These are phyloP conservation scores for Vesta saturnalis DNA, from an alignment of 2,888 invertebrate species.

Conservation along the genomic window DNA sequence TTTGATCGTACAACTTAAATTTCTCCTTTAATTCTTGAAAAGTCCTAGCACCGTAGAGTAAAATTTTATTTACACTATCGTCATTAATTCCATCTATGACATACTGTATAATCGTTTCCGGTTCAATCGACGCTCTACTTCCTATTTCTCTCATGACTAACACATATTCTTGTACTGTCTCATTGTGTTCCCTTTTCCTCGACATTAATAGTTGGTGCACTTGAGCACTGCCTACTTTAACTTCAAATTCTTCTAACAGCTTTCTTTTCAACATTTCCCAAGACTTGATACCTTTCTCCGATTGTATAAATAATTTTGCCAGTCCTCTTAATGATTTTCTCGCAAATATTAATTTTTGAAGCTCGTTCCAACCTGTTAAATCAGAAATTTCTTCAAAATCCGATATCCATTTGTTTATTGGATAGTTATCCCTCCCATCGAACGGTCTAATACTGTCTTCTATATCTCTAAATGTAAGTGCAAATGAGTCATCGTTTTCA, in stretches of 20 bases:
- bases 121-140: slow-evolving; percentile 51
- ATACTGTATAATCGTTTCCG: slow-evolving; percentile 54
- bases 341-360: slow-evolving; percentile 48
- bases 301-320: slow-evolving; percentile 47
- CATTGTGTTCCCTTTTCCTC: slow-evolving; percentile 51
- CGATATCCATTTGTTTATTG: slow-evolving; percentile 44
- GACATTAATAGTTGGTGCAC: slow-evolving; percentile 40
- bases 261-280: slow-evolving; percentile 42
- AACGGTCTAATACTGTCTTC: slow-evolving; percentile 45
- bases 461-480: slow-evolving; percentile 43
- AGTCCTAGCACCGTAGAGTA: slow-evolving; percentile 44
- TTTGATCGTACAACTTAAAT: slow-evolving; percentile 35
- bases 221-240: slow-evolving; percentile 40
- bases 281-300: slow-evolving; percentile 43
- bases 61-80: slow-evolving; percentile 39
- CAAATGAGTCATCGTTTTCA: too few relatives aligned
- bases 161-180: slow-evolving; percentile 56
- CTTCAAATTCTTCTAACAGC: slow-evolving; percentile 44
- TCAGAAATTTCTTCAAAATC: slow-evolving; percentile 48
- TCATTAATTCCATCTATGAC: slow-evolving; percentile 56
- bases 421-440: slow-evolving; percentile 43
- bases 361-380: slow-evolving; percentile 45
- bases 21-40: slow-evolving; percentile 41
- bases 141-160: slow-evolving; percentile 56
- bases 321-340: slow-evolving; percentile 48